These are phyloP conservation scores for Ephialtes manifestator DNA, from an alignment of 2,888 invertebrate species.

Conservation along the genomic window DNA sequence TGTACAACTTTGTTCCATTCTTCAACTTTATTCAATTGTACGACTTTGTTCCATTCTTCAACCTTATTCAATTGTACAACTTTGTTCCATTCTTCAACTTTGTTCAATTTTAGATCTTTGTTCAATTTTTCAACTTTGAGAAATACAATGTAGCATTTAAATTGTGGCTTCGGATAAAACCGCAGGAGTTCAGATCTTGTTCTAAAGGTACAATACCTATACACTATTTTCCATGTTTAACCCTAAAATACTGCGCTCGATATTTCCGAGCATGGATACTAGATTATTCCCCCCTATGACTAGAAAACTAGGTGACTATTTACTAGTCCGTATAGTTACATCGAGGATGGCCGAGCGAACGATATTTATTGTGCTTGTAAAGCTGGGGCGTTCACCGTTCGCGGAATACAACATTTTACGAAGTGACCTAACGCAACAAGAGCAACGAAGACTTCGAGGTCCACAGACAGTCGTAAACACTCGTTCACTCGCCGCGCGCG, in stretches of 20 bases:
- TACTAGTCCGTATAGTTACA: conserved; percentile 41
- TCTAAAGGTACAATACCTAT: not conserved
- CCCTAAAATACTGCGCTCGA: not conserved
- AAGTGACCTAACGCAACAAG: conserved; percentile 33
- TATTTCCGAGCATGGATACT: not conserved
- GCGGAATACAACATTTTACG: conserved; percentile 46
- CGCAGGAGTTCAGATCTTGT: not conserved
- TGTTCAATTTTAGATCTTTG: too few relatives aligned
- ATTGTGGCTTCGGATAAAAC: not conserved
- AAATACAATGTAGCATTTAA: too few relatives aligned
- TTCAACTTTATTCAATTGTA: too few relatives aligned
- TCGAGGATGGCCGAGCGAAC: conserved; percentile 29
- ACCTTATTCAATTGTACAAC: too few relatives aligned
- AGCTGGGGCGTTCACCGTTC: conserved; percentile 41
- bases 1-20: too few relatives aligned
- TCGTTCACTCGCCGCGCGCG: conserved; percentile 50
- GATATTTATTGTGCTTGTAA: conserved; percentile 59
- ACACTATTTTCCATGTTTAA: not conserved
- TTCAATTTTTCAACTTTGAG: too few relatives aligned
- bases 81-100: too few relatives aligned
- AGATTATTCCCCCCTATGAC: not conserved
- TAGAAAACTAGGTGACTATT: conserved; percentile 29
- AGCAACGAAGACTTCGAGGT: conserved; percentile 39
- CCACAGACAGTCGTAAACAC: conserved; percentile 57
- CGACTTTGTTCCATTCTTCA: too few relatives aligned